A percentile compares a stretch with the other conserved stretches of the same genome.
These are phyloP conservation scores for Heliothis virescens DNA, from an alignment of 1,140 invertebrate species.

Conservation along the genomic window DNA sequence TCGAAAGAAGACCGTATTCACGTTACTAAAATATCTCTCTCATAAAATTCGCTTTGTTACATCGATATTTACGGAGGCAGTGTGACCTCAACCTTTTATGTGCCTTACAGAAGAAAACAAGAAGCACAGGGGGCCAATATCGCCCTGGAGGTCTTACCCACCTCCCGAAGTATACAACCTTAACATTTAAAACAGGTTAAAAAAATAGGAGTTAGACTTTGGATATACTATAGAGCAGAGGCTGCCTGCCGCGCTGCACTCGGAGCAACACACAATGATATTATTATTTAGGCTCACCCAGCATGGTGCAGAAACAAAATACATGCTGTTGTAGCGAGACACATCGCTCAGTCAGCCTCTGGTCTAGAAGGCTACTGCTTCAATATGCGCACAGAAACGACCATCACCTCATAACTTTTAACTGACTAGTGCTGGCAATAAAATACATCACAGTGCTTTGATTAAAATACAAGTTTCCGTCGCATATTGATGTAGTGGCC, in stretches of 20 bases:
- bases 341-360: constrained; percentile 60
- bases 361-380: constrained; percentile 62
- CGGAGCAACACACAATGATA: constrained; percentile 32
- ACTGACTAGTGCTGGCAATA: constrained; percentile 40
- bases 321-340: constrained; percentile 20
- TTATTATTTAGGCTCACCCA: constrained; percentile 44
- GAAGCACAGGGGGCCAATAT: constrained; percentile 79
- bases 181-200: constrained; percentile 85
- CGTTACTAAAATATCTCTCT: constrained; percentile 68
- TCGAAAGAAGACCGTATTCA: constrained; percentile 44
- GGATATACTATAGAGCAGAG: constrained; percentile 77
- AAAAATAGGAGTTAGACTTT: constrained; percentile 86
- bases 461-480: constrained; percentile 50
- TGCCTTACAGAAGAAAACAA: constrained; percentile 80
- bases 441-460: constrained; percentile 48
- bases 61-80: constrained; percentile 60
- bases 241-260: constrained; percentile 45
- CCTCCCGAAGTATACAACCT: constrained; percentile 80
- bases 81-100: constrained; percentile 53
- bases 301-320: neutral
- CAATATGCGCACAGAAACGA: constrained; percentile 63
- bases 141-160: constrained; percentile 66
- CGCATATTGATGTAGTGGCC: constrained; percentile 67
- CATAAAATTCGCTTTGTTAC: constrained; percentile 57
- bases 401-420: constrained; percentile 11